Percentiles rank a stretch among this genome's conserved stretches.
These are phyloP conservation scores for Trypoxylon attenuatum DNA, from an alignment of 2,888 invertebrate species.

Conservation along the genomic window DNA sequence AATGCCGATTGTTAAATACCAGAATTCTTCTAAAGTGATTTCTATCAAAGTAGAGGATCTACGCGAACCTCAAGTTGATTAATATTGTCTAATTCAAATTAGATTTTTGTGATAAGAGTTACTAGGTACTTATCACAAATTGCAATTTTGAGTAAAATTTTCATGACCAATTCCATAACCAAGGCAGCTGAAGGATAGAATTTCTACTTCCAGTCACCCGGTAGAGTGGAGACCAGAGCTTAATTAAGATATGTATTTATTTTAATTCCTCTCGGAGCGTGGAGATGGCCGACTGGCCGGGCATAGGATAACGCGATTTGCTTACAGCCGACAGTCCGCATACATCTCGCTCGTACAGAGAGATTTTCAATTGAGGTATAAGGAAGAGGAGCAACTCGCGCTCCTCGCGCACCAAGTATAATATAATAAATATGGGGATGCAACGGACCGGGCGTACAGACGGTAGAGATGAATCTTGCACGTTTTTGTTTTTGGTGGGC, in stretches of 20 bases:
- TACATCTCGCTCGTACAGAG: slow-evolving; percentile 61
- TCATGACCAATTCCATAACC: no score
- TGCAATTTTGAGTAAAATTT: no score
- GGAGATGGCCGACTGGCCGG: slow-evolving; percentile 62
- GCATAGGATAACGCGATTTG: slow-evolving; percentile 71
- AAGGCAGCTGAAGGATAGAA: no score
- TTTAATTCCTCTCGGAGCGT: slow-evolving; percentile 69
- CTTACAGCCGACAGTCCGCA: slow-evolving; percentile 65
- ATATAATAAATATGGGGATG: slow-evolving; percentile 56
- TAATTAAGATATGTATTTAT: slow-evolving; percentile 74
- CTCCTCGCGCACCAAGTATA: slow-evolving; percentile 54
- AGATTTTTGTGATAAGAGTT: no score
- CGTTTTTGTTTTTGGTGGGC: slow-evolving; percentile 50
- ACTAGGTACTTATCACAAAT: no score
- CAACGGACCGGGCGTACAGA: slow-evolving; percentile 16
- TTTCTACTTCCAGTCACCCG: slow-evolving; percentile 57
- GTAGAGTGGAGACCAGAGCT: slow-evolving; percentile 62
- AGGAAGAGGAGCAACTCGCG: slow-evolving; percentile 56
- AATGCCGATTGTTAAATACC: no score
- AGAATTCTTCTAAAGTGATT: no score
- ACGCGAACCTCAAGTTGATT: no score
- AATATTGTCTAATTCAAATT: no score
- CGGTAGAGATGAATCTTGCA: slow-evolving; percentile 52
- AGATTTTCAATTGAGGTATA: slow-evolving; percentile 70
- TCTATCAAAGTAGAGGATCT: no score